Evolutionary conservation across 2,888 invertebrate genomes (phyloP), one percentile per base, ranked within the genome.

Genomic region (Anodontia alba): DNA sequence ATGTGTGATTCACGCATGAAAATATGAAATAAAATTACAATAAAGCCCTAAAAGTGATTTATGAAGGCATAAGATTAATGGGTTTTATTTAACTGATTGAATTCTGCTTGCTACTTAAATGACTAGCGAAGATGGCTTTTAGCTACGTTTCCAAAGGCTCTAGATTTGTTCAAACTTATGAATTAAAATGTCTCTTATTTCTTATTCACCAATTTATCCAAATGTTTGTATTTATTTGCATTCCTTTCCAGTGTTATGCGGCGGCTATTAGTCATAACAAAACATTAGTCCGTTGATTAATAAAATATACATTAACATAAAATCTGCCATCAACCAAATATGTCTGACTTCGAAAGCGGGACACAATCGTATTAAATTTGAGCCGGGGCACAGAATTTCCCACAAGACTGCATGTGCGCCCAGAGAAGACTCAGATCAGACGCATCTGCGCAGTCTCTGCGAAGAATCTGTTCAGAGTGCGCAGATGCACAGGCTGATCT

Each of bases 191-290:
- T 33, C 20, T 62, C 62, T 29, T 33, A 33, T 62, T 62, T 10
- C 62, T n/a, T 33, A 57, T 62, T 62, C 62, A 62, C 33, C 33
- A 62, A 62, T 62, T 62, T 62, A 62, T 62, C 62, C 62, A 62
- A 62, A 62, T 20, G 62, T 62, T 62, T 33, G 12, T 62, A 62
- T 62, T 62, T 62, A 62, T 62, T 62, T 62, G 26, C 54, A 54
- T 54, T 54, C 54, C 54, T 23, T 54, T 54, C 54, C 15, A 26
- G 23, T 26, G 26, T 26, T 26, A 54, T 54, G 26, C 26, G 23
- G 7, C 5, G 26, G 26, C 26, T 54, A 54, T 54, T n/a, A 54
- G 54, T 54, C 54, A 54, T 26, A 23, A 54, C 26, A 54, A 54
- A 26, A 54, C 54, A 54, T 54, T 26, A 54, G 54, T 54, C 12